Evolutionary conservation across 92 coral and sea anemone species (phyloP), one percentile per base, ranked within the genome.

Genomic region (Porites cylindrica): DNA sequence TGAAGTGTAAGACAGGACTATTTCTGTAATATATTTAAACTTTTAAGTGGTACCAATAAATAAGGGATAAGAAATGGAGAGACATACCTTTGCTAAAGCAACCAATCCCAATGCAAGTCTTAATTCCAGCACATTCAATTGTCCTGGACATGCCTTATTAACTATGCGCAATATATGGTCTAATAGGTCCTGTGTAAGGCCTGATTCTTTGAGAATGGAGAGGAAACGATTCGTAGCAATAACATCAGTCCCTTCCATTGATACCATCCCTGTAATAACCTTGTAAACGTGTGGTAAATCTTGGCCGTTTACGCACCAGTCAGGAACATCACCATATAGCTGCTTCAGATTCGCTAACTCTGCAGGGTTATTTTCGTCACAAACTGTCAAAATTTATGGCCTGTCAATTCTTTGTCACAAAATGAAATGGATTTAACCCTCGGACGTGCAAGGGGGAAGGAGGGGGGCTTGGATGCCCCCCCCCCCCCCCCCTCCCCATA

Each of bases 21-120:
- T n/a, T n/a, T n/a, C n/a, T n/a, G n/a, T n/a, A n/a, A n/a, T n/a
- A n/a, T n/a, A n/a, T n/a, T n/a, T n/a, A n/a, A n/a, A n/a, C n/a
- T n/a, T n/a, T n/a, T n/a, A n/a, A n/a, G n/a, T n/a, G n/a, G n/a
- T n/a, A n/a, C n/a, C n/a, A n/a, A n/a, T n/a, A n/a, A n/a, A n/a
- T n/a, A n/a, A n/a, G n/a, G n/a, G n/a, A n/a, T n/a, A n/a, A n/a
- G n/a, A n/a, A n/a, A n/a, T n/a, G n/a, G n/a, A n/a, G n/a, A n/a
- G n/a, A n/a, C n/a, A 3, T 68, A 97, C 99, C 99, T 97, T 98
- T 51, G 93, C 99, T 23, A 97, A 75, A 58, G 99, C 99, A 82
- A 97, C 87, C 60, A 97, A 90, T 16, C 99, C 99, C 43, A 97
- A 86, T 62, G 95, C 90, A 77, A 97, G 94, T 70, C 94, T 86